Evolutionary conservation across 2,113 vertebrate genomes (phyloP).

Genomic region (Saguinus midas): DNA sequence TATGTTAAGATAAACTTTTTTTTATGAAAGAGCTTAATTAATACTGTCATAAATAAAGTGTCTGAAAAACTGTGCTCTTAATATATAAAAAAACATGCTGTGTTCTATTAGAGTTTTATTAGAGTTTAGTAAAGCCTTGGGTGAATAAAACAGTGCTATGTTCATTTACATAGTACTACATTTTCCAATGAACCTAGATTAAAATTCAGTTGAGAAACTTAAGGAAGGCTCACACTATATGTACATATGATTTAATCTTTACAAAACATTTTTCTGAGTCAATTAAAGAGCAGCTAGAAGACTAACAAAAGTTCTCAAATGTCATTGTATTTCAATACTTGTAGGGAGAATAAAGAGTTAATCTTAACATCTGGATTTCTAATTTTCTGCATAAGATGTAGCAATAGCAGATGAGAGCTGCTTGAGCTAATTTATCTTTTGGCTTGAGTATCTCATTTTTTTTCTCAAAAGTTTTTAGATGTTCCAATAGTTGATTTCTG

Average conservation of each 20-base stretch:
- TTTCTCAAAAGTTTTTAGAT: not conserved
- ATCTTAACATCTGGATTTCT: constrained; percentile 33
- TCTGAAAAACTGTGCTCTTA: not conserved
- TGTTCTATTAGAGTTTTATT: constrained; percentile 27
- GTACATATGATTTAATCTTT: not conserved
- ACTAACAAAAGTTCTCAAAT: not conserved
- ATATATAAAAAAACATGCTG: not conserved
- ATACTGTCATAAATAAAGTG: constrained; percentile 28
- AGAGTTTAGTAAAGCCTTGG: constrained; percentile 25
- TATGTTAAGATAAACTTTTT: constrained; percentile 49
- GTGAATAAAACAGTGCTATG: not conserved
- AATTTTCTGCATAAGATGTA: not conserved
- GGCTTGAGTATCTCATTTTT: not conserved
- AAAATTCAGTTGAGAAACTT: constrained; percentile 35
- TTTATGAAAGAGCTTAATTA: not conserved
- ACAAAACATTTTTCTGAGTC: not conserved
- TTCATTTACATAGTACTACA: not conserved
- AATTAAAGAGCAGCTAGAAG: constrained; percentile 7
- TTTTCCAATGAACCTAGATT: not conserved
- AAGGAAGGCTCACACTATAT: not conserved
- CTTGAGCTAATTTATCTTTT: not conserved
- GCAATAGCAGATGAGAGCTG: not conserved
- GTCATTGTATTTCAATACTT: not conserved
- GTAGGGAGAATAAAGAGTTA: constrained; percentile 7
- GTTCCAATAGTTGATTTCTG: not conserved